phyloP scores from a whole-genome alignment of 2,888 invertebrate genomes.

The Thumatha senex region DNA sequence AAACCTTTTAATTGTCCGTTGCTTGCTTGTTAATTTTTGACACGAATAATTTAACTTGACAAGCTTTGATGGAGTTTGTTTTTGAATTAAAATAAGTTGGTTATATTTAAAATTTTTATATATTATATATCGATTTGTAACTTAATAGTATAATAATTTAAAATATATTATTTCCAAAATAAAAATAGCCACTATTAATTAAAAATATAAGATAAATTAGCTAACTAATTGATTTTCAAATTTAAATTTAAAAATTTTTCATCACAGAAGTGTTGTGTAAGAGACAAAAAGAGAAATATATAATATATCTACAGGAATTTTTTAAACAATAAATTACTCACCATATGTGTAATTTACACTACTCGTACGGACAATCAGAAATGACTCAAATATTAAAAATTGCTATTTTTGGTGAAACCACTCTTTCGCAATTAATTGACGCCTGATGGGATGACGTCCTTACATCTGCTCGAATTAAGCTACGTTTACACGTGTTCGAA shows the following conservation, averaged over 20 bases:
- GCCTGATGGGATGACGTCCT: slow-evolving; percentile 18
- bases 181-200: too few species aligned
- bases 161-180: too few species aligned
- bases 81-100: not conserved
- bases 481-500: not conserved
- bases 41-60: slow-evolving; percentile 11
- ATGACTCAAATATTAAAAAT: slow-evolving; percentile 49
- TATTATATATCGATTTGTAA: too few species aligned
- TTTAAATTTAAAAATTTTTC: too few species aligned
- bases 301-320: not conserved
- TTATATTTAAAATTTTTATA: too few species aligned
- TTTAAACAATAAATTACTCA: slow-evolving; percentile 41
- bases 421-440: slow-evolving; percentile 34
- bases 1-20: slow-evolving; percentile 39
- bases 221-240: too few species aligned
- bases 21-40: slow-evolving; percentile 37
- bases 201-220: too few species aligned
- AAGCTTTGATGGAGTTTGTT: slow-evolving; percentile 3
- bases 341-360: slow-evolving; percentile 36
- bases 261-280: too few species aligned
- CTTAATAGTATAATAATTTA: too few species aligned
- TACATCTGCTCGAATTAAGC: not conserved
- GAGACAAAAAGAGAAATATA: too few species aligned
- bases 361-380: slow-evolving; percentile 35
- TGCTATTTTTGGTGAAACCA: slow-evolving; percentile 48